Conservation (phyloP, 2,888 invertebrate species). For the Cheilosia grossa region DNA sequence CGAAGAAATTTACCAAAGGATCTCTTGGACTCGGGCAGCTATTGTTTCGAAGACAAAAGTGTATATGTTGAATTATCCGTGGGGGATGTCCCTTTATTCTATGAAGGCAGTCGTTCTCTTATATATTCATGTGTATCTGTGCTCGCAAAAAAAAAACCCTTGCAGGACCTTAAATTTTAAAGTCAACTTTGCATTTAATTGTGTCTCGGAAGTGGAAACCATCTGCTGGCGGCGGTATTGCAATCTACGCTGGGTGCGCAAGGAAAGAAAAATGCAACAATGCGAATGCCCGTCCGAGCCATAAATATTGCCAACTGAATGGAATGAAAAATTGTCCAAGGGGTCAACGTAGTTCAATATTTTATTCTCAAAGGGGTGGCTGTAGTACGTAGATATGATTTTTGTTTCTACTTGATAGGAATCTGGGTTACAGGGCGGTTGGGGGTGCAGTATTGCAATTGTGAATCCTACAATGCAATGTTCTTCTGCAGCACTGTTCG, state of each 20-base stretch:
- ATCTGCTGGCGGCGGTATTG: conserved; percentile 39
- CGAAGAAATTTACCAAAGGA: conserved; percentile 40
- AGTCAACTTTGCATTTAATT: conserved; percentile 64
- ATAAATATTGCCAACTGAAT: conserved; percentile 63
- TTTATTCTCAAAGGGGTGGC: too few relatives aligned
- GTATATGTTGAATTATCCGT: conserved; percentile 70
- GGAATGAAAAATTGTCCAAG: conserved; percentile 57
- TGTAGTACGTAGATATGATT: too few relatives aligned
- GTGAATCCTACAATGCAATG: too few relatives aligned
- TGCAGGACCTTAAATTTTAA: conserved; percentile 57
- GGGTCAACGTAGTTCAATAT: conserved; percentile 42
- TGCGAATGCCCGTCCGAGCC: conserved; percentile 40
- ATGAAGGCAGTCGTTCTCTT: conserved; percentile 11
- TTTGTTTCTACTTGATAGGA: too few relatives aligned
- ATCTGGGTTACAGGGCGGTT: too few relatives aligned
- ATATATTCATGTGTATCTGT: neutral
- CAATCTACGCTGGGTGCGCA: neutral
- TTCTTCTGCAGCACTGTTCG: too few relatives aligned
- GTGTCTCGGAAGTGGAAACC: conserved; percentile 46
- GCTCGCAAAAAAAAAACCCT: neutral
- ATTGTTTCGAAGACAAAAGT: conserved; percentile 71
- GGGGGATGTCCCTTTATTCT: conserved; percentile 61
- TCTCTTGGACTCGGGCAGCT: conserved; percentile 39
- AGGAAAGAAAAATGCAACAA: conserved; percentile 46
- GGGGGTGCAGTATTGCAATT: too few relatives aligned